Conservation (phyloP, 1,140 invertebrate species). For the Drosophila arawakana region DNA sequence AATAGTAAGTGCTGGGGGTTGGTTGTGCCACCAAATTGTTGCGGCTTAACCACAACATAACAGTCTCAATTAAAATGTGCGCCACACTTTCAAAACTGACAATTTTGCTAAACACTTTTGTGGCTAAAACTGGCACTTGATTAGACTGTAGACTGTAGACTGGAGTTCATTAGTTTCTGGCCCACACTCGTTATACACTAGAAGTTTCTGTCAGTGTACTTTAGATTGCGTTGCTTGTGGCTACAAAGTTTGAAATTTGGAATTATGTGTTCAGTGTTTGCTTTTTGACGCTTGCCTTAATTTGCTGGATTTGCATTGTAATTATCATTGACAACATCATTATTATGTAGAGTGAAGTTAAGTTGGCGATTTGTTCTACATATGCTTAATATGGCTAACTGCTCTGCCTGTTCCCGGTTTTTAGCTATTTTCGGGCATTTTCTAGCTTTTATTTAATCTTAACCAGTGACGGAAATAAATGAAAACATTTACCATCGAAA, state of each 20-base stretch:
- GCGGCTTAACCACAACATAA: conserved; percentile 71
- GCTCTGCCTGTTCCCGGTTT: background rate
- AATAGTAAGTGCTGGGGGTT: background rate
- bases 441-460: conserved; percentile 26
- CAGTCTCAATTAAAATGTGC: conserved; percentile 58
- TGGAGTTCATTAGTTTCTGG: conserved; percentile 57
- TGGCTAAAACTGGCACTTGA: conserved; percentile 12
- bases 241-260: background rate
- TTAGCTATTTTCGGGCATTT: conserved; percentile 17
- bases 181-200: background rate
- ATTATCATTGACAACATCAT: conserved; percentile 20
- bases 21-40: conserved; percentile 56
- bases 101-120: conserved; percentile 65
- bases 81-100: conserved; percentile 34
- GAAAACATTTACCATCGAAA: conserved; percentile 83
- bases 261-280: conserved; percentile 29
- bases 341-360: background rate
- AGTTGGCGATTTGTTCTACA: conserved; percentile 33
- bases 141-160: conserved; percentile 1
- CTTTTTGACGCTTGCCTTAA: conserved; percentile 20
- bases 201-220: background rate
- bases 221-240: background rate
- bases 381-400: background rate
- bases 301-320: conserved; percentile 6
- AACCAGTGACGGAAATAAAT: conserved; percentile 74